These are phyloP conservation scores for Sarcophaga peregrina DNA, from an alignment of 1,140 invertebrate genomes.

Conservation along the genomic window DNA sequence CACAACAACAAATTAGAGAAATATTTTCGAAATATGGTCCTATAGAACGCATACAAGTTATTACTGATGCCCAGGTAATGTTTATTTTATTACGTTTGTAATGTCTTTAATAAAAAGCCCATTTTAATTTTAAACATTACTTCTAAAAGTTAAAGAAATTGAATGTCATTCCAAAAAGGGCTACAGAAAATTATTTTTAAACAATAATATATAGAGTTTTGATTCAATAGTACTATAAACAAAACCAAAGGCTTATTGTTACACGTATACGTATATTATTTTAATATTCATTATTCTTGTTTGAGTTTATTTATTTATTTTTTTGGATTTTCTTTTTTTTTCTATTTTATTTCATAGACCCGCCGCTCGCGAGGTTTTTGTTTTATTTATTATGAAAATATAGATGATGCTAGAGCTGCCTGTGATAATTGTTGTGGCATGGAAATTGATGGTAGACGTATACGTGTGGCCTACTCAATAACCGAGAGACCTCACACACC, in stretches of 20 bases:
- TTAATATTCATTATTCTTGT: neutral
- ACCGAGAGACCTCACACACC: constrained; percentile 97
- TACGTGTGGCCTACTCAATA: constrained; percentile 96
- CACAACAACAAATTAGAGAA: constrained; percentile 91
- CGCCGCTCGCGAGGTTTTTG: constrained; percentile 94
- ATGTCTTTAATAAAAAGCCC: constrained; percentile 51
- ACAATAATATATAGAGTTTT: constrained; percentile 28
- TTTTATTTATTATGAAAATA: constrained; percentile 93
- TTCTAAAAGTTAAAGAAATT: constrained; percentile 48
- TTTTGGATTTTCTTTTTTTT: neutral
- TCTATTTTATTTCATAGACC: constrained; percentile 68
- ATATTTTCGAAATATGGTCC: constrained; percentile 93
- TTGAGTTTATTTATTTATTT: neutral
- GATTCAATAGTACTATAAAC: constrained; percentile 18
- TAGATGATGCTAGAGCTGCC: constrained; percentile 91
- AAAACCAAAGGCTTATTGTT: constrained; percentile 36
- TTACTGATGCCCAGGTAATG: constrained; percentile 93
- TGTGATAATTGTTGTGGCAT: constrained; percentile 94
- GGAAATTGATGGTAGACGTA: constrained; percentile 92
- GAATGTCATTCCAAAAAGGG: constrained; percentile 56
- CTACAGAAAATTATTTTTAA: constrained; percentile 50
- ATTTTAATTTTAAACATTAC: constrained; percentile 51
- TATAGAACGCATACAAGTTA: constrained; percentile 93
- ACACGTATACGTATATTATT: neutral
- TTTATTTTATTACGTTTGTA: constrained; percentile 27